Evolutionary conservation across 2,797 vertebrate genomes (phyloP).

Genomic region (Neomorphus geoffroyi): DNA sequence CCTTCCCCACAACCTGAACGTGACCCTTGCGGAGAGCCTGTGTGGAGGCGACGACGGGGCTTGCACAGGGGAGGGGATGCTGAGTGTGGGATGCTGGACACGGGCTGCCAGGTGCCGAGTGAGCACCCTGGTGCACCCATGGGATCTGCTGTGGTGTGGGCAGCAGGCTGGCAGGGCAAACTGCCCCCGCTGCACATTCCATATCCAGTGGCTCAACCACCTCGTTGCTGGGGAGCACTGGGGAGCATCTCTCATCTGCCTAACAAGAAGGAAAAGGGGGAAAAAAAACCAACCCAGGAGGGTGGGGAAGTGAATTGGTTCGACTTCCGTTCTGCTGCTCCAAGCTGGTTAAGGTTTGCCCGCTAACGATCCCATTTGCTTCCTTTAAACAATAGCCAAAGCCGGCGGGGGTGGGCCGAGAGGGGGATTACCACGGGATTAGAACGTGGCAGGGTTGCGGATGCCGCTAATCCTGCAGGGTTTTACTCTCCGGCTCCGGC

Average conservation of each 20-base stretch:
- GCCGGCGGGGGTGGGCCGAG: constrained; percentile 24
- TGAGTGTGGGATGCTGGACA: not conserved
- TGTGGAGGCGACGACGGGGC: accelerated
- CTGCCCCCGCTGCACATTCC: not conserved
- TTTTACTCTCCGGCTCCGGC: constrained; percentile 34
- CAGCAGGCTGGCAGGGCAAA: not conserved
- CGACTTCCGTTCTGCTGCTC: constrained; percentile 14
- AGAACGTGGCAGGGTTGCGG: constrained; percentile 23
- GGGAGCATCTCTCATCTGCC: not conserved
- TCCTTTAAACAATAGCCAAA: constrained; percentile 59
- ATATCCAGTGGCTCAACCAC: accelerated
- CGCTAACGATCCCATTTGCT: constrained; percentile 50
- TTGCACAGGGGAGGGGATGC: accelerated
- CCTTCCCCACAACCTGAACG: accelerated
- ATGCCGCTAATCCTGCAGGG: constrained; percentile 50
- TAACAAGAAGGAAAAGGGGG: not conserved
- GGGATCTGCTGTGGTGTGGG: not conserved
- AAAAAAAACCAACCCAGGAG: not conserved
- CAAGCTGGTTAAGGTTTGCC: constrained; percentile 57
- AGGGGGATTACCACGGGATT: constrained; percentile 43
- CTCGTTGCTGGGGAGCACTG: not conserved
- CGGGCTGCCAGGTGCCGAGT: not conserved
- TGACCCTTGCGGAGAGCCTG: accelerated
- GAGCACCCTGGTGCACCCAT: not conserved
- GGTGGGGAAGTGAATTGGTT: not conserved